Conservation (phyloP, 2,888 invertebrate species). For the Lottia gigantea region DNA sequence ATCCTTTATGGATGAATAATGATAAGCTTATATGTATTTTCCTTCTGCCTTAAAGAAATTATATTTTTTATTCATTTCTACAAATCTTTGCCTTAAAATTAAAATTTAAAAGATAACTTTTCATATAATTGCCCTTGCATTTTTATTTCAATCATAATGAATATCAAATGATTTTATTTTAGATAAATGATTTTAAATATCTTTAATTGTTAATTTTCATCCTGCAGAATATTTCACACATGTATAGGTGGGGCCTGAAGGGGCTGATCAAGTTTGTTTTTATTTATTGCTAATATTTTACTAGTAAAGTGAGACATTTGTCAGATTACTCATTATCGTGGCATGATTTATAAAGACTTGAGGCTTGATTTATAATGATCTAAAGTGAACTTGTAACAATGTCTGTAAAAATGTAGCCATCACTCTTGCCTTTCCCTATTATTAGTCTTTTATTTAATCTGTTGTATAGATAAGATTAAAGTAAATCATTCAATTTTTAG, state of each 20-base stretch:
- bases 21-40: no score
- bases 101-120: no score
- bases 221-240: no score
- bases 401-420: conserved; percentile 12
- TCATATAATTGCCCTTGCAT: no score
- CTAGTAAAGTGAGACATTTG: conserved; percentile 1
- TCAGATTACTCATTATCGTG: conserved; percentile 7
- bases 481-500: conserved; percentile 8
- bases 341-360: conserved; percentile 7
- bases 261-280: conserved; percentile 1
- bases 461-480: conserved; percentile 7
- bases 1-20: no score
- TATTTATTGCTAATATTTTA: conserved; percentile 7
- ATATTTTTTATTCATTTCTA: no score
- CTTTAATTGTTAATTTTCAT: no score
- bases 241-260: not conserved
- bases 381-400: conserved; percentile 19
- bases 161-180: no score
- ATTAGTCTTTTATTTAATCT: conserved; percentile 9
- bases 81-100: no score
- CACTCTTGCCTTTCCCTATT: conserved; percentile 4
- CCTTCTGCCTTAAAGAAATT: no score
- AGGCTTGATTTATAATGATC: conserved; percentile 28
- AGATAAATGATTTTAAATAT: no score
- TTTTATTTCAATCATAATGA: no score